phyloP scores from a whole-genome alignment of 2,113 vertebrate genomes.

The Lagenorhynchus albirostris region DNA sequence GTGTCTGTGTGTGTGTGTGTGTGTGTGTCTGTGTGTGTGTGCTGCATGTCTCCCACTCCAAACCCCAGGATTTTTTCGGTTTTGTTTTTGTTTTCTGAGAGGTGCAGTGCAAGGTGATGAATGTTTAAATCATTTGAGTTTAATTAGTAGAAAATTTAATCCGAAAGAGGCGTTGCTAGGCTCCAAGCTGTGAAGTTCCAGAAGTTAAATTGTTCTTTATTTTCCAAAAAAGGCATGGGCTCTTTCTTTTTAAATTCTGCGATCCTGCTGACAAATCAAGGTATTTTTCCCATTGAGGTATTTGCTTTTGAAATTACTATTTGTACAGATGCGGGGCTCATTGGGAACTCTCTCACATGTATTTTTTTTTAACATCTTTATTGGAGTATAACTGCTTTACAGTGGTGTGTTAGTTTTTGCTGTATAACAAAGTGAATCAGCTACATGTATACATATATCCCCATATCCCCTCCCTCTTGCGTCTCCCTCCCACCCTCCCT shows the following conservation, averaged over 20 bases:
- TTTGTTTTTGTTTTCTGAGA: conserved; percentile 38
- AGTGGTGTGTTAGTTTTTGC: no score
- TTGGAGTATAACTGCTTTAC: no score
- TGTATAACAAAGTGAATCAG: no score
- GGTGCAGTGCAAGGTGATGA: conserved; percentile 1
- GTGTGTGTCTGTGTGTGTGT: background rate
- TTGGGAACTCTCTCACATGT: background rate
- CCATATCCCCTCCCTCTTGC: no score
- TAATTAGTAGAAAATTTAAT: conserved; percentile 53
- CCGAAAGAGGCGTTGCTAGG: background rate
- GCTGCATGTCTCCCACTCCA: background rate
- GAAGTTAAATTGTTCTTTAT: conserved; percentile 27
- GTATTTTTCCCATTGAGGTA: background rate
- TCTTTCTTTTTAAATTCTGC: background rate
- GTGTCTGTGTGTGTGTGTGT: no score
- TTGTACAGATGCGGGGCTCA: background rate
- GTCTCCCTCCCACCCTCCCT: no score
- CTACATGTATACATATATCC: no score
- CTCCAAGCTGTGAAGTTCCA: conserved; percentile 49
- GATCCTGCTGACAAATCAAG: background rate
- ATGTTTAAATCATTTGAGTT: conserved; percentile 44
- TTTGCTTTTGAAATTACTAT: conserved; percentile 27
- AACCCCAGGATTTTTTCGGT: background rate
- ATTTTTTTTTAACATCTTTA: background rate
- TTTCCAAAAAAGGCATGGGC: background rate